phyloP scores from a whole-genome alignment of 2,888 invertebrate species.

The Dynastes hyllus region DNA sequence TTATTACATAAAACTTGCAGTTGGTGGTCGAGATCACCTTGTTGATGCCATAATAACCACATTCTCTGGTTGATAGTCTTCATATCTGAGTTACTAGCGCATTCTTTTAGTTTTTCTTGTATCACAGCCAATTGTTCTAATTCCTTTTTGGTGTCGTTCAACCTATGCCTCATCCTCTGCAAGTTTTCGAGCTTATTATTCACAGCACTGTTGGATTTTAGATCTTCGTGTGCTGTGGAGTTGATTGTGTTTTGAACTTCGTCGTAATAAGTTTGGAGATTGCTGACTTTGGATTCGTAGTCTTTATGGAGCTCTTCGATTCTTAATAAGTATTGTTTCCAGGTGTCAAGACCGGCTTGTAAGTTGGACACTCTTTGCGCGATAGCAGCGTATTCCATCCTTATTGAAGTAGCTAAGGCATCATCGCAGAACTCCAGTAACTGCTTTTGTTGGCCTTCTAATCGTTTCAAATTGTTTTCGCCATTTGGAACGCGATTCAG shows the following conservation, averaged over 20 bases:
- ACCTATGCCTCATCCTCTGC: slow-evolving; percentile 76
- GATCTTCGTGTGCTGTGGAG: slow-evolving; percentile 73
- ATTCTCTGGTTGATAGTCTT: slow-evolving; percentile 85
- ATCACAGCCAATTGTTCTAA: slow-evolving; percentile 83
- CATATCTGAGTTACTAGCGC: slow-evolving; percentile 88
- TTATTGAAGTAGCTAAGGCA: slow-evolving; percentile 83
- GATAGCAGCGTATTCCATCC: slow-evolving; percentile 87
- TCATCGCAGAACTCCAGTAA: slow-evolving; percentile 84
- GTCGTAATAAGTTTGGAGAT: slow-evolving; percentile 78
- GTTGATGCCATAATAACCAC: slow-evolving; percentile 86
- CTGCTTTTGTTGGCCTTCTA: slow-evolving; percentile 79
- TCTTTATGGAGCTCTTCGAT: slow-evolving; percentile 78
- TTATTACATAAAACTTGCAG: slow-evolving; percentile 81
- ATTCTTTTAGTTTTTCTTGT: slow-evolving; percentile 89
- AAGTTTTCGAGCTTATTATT: slow-evolving; percentile 79
- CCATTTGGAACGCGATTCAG: slow-evolving; percentile 81
- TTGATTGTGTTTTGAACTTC: slow-evolving; percentile 78
- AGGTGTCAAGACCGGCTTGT: slow-evolving; percentile 86
- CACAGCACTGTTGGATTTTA: slow-evolving; percentile 77
- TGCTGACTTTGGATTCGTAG: slow-evolving; percentile 78
- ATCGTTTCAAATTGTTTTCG: slow-evolving; percentile 77
- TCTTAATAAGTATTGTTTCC: slow-evolving; percentile 83
- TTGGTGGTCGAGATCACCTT: slow-evolving; percentile 87
- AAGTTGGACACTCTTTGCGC: slow-evolving; percentile 85
- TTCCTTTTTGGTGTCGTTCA: slow-evolving; percentile 76